Evolutionary conservation across 2,888 invertebrate genomes (phyloP).

Genomic region (Cordilura impudica): DNA sequence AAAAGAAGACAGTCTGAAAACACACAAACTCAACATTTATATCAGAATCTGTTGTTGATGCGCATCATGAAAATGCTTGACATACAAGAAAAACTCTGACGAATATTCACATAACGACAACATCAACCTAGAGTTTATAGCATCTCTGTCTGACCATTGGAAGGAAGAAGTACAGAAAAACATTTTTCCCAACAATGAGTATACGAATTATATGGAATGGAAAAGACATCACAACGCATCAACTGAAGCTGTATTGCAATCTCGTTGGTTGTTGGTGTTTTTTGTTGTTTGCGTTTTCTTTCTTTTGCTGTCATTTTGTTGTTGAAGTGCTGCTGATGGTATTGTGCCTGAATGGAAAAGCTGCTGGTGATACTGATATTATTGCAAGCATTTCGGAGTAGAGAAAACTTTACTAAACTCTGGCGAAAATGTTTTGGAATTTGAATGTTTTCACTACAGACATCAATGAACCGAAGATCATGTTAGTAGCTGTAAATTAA

Average conservation of each 20-base stretch:
- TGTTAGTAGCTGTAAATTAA: no score
- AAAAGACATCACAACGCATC: constrained; percentile 49
- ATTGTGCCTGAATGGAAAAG: background rate
- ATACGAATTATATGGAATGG: constrained; percentile 32
- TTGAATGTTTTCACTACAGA: no score
- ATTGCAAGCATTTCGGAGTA: background rate
- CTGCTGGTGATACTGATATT: constrained; percentile 17
- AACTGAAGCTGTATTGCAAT: constrained; percentile 39
- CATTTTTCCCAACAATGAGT: constrained; percentile 8
- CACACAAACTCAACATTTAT: constrained; percentile 3
- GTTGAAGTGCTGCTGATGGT: background rate
- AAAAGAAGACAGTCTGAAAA: background rate
- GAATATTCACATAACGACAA: constrained; percentile 29
- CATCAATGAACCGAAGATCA: no score
- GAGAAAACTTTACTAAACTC: background rate
- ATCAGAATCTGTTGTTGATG: constrained; percentile 59
- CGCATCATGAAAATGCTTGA: constrained; percentile 60
- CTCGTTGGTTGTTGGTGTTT: constrained; percentile 29
- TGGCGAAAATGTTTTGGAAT: no score
- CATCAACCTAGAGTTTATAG: constrained; percentile 35
- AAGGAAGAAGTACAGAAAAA: constrained; percentile 25
- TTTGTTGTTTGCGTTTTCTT: constrained; percentile 2
- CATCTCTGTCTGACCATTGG: constrained; percentile 54
- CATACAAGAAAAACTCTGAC: constrained; percentile 49
- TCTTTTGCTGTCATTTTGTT: background rate